Evolutionary conservation across 1,140 invertebrate species (phyloP), one percentile per base, ranked within the genome.

Genomic region (Macrobrachium rosenbergii): DNA sequence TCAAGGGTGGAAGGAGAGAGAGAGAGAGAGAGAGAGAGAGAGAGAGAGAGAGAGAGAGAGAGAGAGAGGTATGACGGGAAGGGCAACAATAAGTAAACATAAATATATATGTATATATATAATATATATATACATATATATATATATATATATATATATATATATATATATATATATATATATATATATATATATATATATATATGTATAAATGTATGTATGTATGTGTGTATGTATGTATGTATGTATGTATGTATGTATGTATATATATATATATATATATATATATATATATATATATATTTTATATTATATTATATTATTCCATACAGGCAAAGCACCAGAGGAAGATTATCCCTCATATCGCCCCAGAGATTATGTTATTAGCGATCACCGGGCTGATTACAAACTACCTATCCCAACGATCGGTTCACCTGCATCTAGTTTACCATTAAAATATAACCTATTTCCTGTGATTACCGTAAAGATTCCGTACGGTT

Each of bases 171-270:
- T 52, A 12, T 0, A n/a, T 8, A 23, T 7, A 23, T 7, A 23
- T 73, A 23, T 73, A 23, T 73, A 23, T 73, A 23, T 73, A 23
- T 79, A 52, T 79, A 52, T 79, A 52, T 79, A 60, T 79, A 52
- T 79, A 43, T 80, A 45, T 80, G 58, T 80, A 45, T 79, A 45
- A 59, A 60, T 79, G 52, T 79, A 58, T 79, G 52, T 79, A 58
- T 79, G n/a, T 79, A 58, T 79, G 59, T 79, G 58, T 79, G 52
- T 79, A 58, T 79, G 52, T 79, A 58, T 79, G n/a, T 79, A 58
- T 79, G 52, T 60, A 58, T 60, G 52, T 28, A 11, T 79, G 19
- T 75, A 28, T 75, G 21, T 75, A 21, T 77, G 37, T 75, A 28
- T 59, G 45, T 79, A 58, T 60, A 58, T 79, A 58, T 60, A 58